Evolutionary conservation across 2,797 vertebrate species (phyloP), one percentile per base, ranked within the genome.

Genomic region (Synanceia verrucosa): DNA sequence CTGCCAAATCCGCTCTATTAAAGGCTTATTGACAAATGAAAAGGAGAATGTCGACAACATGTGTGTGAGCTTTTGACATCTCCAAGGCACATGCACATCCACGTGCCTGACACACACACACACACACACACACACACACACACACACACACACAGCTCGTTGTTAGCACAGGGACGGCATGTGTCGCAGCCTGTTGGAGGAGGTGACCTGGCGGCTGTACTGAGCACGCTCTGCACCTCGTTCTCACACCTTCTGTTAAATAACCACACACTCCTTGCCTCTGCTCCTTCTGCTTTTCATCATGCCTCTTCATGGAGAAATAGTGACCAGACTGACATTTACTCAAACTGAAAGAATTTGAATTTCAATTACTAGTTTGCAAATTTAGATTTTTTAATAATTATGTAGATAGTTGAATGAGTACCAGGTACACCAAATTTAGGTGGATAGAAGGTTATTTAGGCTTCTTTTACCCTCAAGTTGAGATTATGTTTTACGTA

Each of bases 131-230:
- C 23, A 8, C 10, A 28, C 37, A 43, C 47, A 67, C 50, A 47
- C 41, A 24, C 55, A 51, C 41, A 50, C 46, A 57, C 56, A 28
- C 23, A 47, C 8, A 2, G 8, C 16, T 36, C 0, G 3, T 13
- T 34, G 16, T 21, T 4, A 61, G 39, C 70, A 70, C 4, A 5
- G 6, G 57, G 60, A 73, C 58, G 14, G 11, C 62, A 81, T 76
- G 82, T 81, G 77, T 67, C 34, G 78, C 78, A 65, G 53, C 1
- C 14, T 10, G 55, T 24, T 28, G 68, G 47, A 58, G 73, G 61
- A n/a, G 44, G 59, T 18, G 46, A 47, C 28, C 43, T 63, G 74
- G 50, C 36, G 3, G 26, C 36, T 3, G 36, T 1, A 23, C 11
- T 1, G 69, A 83, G 26, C 83, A 82, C 24, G 5, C 75, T 48